phyloP scores from a whole-genome alignment of 2,113 vertebrate species.

The Aspiorhynchus laticeps region DNA sequence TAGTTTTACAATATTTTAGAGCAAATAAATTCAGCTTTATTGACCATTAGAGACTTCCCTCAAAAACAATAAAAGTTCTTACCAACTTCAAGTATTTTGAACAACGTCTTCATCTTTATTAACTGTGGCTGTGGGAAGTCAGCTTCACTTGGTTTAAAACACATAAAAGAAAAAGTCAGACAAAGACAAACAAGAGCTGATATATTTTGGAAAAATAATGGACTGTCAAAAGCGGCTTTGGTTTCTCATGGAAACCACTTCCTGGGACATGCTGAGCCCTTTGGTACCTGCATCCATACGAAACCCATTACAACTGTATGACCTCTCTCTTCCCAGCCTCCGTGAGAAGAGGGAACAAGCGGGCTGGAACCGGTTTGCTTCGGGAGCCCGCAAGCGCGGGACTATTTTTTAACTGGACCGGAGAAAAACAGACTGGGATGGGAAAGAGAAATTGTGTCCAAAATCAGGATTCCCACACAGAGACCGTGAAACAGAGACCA shows the following conservation, averaged over 20 bases:
- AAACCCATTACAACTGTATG: conserved; percentile 72
- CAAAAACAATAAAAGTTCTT: neutral
- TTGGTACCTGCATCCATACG: conserved; percentile 73
- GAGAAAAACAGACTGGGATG: conserved; percentile 65
- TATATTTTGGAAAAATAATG: conserved; percentile 61
- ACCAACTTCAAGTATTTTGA: neutral
- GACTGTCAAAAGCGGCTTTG: conserved; percentile 62
- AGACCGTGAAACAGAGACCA: conserved; percentile 72
- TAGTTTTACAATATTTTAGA: neutral
- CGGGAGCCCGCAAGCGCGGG: conserved; percentile 64
- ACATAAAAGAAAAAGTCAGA: conserved; percentile 27
- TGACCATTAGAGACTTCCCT: neutral
- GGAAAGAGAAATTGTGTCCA: conserved; percentile 76
- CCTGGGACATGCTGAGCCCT: conserved; percentile 53
- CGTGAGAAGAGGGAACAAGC: conserved; percentile 66
- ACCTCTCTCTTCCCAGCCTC: conserved; percentile 64
- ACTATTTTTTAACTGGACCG: conserved; percentile 76
- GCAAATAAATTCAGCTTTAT: neutral
- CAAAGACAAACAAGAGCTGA: conserved; percentile 29
- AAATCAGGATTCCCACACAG: conserved; percentile 81
- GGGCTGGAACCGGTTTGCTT: conserved; percentile 67
- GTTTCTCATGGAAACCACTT: conserved; percentile 73
- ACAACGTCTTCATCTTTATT: neutral
- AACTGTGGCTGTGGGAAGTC: conserved; percentile 15
- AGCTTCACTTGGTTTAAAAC: neutral